These are phyloP conservation scores for Ctenoplectra terminalis DNA, from an alignment of 1,140 invertebrate species.

Conservation along the genomic window DNA sequence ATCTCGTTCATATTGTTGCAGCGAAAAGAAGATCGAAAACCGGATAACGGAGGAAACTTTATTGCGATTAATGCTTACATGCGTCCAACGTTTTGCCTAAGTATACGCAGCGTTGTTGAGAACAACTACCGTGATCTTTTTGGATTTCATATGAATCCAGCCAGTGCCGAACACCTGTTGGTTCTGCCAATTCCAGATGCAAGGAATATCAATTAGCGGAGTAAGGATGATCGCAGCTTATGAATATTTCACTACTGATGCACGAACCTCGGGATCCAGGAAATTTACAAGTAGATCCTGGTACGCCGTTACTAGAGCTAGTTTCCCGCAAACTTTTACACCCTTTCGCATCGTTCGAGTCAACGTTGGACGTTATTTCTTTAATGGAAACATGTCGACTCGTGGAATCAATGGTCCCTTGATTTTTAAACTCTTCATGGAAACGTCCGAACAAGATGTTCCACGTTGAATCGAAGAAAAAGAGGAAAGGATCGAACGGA, in stretches of 20 bases:
- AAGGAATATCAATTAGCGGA: constrained; percentile 72
- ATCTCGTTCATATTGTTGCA: too few relatives aligned
- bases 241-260: constrained; percentile 68
- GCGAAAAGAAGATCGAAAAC: neutral
- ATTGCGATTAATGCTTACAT: neutral
- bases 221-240: constrained; percentile 68
- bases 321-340: too few relatives aligned
- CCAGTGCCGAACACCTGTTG: constrained; percentile 71
- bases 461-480: neutral
- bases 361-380: neutral
- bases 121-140: neutral
- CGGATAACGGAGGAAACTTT: too few relatives aligned
- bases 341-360: too few relatives aligned
- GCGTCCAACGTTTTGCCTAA: neutral
- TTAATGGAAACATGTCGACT: neutral
- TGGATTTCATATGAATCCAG: too few relatives aligned
- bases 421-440: neutral
- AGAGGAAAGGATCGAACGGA: neutral
- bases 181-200: constrained; percentile 65
- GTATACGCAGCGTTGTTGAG: neutral
- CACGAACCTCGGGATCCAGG: neutral
- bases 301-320: neutral
- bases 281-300: constrained; percentile 42
- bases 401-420: neutral
- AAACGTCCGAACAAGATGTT: neutral